Conservation (phyloP, 2,797 vertebrate genomes). For the Diplodus sargus region DNA sequence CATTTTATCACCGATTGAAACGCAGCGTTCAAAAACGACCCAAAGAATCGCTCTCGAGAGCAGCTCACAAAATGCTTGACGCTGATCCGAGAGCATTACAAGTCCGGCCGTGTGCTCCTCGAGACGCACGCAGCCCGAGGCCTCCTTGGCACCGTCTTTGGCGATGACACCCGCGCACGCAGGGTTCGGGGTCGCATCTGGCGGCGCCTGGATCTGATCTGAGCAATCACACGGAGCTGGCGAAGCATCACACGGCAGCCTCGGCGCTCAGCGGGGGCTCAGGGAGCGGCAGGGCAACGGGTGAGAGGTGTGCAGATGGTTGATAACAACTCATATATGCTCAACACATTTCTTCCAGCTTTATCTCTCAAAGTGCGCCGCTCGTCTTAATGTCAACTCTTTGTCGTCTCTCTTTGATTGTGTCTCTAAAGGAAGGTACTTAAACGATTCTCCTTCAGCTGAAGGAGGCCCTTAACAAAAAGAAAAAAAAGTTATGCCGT, state of each 20-base stretch:
- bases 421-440: slow-evolving; percentile 7
- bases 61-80: background rate
- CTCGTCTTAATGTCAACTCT: slow-evolving; percentile 16
- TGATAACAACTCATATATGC: slow-evolving; percentile 61
- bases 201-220: slow-evolving; percentile 68
- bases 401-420: slow-evolving; percentile 32
- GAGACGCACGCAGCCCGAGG: slow-evolving; percentile 3
- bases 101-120: slow-evolving; percentile 1
- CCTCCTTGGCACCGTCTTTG: slow-evolving; percentile 52
- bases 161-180: slow-evolving; percentile 50
- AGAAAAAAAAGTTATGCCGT: background rate
- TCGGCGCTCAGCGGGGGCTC: slow-evolving; percentile 37
- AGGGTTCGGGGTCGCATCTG: slow-evolving; percentile 76
- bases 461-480: background rate
- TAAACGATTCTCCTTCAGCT: background rate
- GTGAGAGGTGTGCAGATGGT: slow-evolving; percentile 70
- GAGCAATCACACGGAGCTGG: slow-evolving; percentile 73
- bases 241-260: slow-evolving; percentile 68
- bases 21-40: background rate
- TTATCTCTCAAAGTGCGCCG: slow-evolving; percentile 25
- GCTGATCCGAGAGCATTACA: background rate
- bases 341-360: slow-evolving; percentile 40
- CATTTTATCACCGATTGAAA: slow-evolving; percentile 39
- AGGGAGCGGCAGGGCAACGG: slow-evolving; percentile 37
- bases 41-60: background rate